A percentile compares a stretch with the other conserved stretches of the same genome.
phyloP scores from a whole-genome alignment of 2,113 vertebrate genomes.

The Scortum barcoo region DNA sequence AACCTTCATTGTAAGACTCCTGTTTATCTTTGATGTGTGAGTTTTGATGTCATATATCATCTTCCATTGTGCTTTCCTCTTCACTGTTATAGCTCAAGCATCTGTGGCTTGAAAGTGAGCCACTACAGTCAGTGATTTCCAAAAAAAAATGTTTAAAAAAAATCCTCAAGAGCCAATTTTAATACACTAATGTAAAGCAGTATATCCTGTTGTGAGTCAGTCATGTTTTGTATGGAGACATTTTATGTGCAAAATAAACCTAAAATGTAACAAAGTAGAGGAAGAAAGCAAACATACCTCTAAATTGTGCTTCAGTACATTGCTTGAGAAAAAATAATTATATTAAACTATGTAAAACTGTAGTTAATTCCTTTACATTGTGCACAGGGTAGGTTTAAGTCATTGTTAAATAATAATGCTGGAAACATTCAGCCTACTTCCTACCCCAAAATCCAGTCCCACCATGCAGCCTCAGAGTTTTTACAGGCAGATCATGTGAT shows the following conservation, averaged over 20 bases:
- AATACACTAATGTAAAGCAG: not conserved
- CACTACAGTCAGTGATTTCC: too few relatives aligned
- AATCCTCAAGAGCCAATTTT: not conserved
- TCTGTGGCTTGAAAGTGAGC: not conserved
- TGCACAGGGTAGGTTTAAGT: too few relatives aligned
- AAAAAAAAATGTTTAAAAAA: too few relatives aligned
- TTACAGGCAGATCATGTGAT: conserved; percentile 31
- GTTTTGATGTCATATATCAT: not conserved
- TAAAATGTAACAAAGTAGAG: not conserved
- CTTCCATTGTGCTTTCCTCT: not conserved
- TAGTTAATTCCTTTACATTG: not conserved
- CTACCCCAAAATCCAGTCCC: not conserved
- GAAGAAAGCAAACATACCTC: not conserved
- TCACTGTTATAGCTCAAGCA: not conserved
- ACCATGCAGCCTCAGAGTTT: not conserved
- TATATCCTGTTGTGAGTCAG: too few relatives aligned
- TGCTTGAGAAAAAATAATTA: too few relatives aligned
- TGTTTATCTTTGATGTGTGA: not conserved
- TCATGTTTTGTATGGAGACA: not conserved
- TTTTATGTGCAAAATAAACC: not conserved
- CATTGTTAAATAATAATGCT: not conserved
- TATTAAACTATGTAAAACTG: not conserved
- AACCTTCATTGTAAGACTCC: not conserved
- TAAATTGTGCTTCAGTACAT: not conserved
- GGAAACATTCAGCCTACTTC: not conserved